phyloP scores from a whole-genome alignment of 2,888 invertebrate genomes.

The Ceramica pisi region DNA sequence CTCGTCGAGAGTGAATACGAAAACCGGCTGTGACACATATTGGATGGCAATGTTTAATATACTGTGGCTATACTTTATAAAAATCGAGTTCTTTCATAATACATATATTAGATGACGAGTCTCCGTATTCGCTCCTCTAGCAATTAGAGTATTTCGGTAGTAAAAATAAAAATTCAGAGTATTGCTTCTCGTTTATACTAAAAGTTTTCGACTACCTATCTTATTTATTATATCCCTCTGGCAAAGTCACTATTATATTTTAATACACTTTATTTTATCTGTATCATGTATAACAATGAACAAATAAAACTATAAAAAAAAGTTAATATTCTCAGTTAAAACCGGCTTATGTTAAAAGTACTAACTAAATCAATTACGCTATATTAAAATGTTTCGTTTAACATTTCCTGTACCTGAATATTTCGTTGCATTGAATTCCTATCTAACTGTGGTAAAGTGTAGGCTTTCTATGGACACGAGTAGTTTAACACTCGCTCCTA shows the following conservation, averaged over 20 bases:
- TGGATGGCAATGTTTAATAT: constrained; percentile 50
- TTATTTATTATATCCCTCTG: constrained; percentile 89
- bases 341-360: constrained; percentile 75
- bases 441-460: constrained; percentile 59
- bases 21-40: constrained; percentile 66
- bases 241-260: constrained; percentile 79
- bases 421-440: constrained; percentile 82
- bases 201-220: constrained; percentile 88
- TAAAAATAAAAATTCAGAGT: constrained; percentile 89
- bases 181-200: constrained; percentile 90
- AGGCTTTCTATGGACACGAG: constrained; percentile 51
- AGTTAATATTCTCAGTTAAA: constrained; percentile 70
- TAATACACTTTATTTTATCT: constrained; percentile 68
- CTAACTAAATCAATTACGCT: constrained; percentile 80
- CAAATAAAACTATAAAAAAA: constrained; percentile 71
- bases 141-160: constrained; percentile 86
- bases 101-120: constrained; percentile 66
- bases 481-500: constrained; percentile 52
- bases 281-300: constrained; percentile 74
- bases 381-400: constrained; percentile 75
- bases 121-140: constrained; percentile 77
- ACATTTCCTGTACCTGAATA: constrained; percentile 77
- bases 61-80: constrained; percentile 50
- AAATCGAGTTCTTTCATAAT: constrained; percentile 44
- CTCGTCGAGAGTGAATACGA: constrained; percentile 74